Percentiles rank a stretch among this genome's conserved stretches.
Evolutionary conservation across 1,140 invertebrate genomes (phyloP).

Genomic region (Metopolophium dirhodum): DNA sequence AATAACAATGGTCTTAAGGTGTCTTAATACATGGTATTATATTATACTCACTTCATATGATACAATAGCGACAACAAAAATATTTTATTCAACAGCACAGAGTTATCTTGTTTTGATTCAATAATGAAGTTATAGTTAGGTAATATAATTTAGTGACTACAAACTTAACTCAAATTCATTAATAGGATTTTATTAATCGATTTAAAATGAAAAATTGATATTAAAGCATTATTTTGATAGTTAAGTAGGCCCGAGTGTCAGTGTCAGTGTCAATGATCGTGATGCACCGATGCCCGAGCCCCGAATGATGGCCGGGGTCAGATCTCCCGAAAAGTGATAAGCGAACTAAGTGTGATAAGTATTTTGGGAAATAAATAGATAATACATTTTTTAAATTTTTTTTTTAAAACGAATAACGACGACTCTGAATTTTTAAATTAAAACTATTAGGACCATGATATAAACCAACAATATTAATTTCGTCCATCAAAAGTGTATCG

Average conservation of each 20-base stretch:
- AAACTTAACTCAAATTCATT: neutral
- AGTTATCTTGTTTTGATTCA: neutral
- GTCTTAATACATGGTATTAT: neutral
- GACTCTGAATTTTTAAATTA: neutral
- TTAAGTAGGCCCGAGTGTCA: no score
- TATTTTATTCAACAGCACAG: neutral
- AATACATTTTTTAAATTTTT: neutral
- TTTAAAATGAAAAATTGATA: neutral
- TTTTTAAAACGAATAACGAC: neutral
- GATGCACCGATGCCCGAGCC: no score
- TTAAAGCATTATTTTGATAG: neutral
- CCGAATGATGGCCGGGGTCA: neutral
- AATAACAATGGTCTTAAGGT: neutral
- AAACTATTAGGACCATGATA: neutral
- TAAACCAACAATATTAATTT: neutral
- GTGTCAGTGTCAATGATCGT: no score
- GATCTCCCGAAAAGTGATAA: neutral
- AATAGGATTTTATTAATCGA: neutral
- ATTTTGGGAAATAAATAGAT: neutral
- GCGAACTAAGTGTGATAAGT: neutral
- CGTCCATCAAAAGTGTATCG: neutral
- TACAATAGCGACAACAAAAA: neutral
- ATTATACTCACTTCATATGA: neutral
- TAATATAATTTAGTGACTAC: neutral
- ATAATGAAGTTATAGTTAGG: neutral